phyloP scores from a whole-genome alignment of 1,140 invertebrate species.

The Nomia melanderi region DNA sequence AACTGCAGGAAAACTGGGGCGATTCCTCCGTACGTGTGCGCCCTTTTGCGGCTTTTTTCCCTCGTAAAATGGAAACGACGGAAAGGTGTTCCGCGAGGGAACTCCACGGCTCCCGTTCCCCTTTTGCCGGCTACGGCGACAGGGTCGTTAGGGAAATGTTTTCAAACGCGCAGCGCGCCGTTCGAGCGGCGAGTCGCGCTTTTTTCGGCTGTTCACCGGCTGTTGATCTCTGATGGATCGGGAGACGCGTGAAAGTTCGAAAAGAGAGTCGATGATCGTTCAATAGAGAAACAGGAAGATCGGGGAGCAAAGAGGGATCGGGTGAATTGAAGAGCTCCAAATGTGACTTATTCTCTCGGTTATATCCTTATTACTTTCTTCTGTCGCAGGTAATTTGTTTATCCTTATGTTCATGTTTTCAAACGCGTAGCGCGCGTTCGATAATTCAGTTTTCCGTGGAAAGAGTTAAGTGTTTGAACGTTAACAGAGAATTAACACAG shows the following conservation, averaged over 20 bases:
- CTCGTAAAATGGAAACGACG: background rate
- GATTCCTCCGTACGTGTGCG: conserved; percentile 10
- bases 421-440: too few species aligned
- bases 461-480: too few species aligned
- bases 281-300: background rate
- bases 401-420: too few species aligned
- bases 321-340: too few species aligned
- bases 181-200: background rate
- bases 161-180: background rate
- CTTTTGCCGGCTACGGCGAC: background rate
- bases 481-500: too few species aligned
- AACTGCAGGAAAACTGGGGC: conserved; percentile 30
- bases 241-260: background rate
- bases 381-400: too few species aligned
- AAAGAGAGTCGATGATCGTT: background rate
- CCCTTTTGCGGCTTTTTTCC: conserved; percentile 32
- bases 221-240: background rate
- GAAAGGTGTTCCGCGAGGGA: conserved; percentile 20
- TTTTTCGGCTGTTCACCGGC: background rate
- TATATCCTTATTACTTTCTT: too few species aligned
- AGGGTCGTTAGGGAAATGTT: conserved; percentile 1
- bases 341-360: too few species aligned
- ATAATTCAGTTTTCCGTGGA: too few species aligned
- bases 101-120: background rate
- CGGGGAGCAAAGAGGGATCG: too few species aligned